A percentile compares a stretch with the other conserved stretches of the same genome.
Evolutionary conservation across 2,888 invertebrate species (phyloP).

Genomic region (Synanthedon formicaeformis): DNA sequence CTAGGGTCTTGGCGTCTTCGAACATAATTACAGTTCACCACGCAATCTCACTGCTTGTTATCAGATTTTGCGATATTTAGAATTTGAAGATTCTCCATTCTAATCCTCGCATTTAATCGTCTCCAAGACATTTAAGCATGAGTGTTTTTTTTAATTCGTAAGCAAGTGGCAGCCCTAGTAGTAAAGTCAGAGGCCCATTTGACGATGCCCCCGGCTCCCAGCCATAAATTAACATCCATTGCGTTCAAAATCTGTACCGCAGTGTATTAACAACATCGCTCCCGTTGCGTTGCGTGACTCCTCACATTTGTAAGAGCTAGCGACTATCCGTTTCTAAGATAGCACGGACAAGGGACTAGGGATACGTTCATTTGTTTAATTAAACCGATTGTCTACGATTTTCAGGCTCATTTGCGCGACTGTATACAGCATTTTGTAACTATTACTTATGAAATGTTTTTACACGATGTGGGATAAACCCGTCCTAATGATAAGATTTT

Average conservation of each 20-base stretch:
- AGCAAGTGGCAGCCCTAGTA: background rate
- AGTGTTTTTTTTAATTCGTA: background rate
- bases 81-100: no score
- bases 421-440: no score
- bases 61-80: no score
- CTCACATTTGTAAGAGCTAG: slow-evolving; percentile 45
- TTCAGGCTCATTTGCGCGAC: no score
- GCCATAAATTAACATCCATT: slow-evolving; percentile 17
- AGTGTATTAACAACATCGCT: slow-evolving; percentile 14
- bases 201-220: slow-evolving; percentile 6
- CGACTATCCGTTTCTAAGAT: slow-evolving; percentile 33
- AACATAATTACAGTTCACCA: no score
- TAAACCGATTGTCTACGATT: slow-evolving; percentile 31
- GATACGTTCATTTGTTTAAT: slow-evolving; percentile 33
- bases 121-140: no score
- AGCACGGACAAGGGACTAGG: slow-evolving; percentile 28
- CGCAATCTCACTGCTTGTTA: no score
- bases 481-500: no score
- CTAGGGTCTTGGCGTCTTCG: no score
- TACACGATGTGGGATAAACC: no score
- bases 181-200: slow-evolving; percentile 1
- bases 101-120: no score
- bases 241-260: slow-evolving; percentile 11
- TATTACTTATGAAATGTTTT: no score
- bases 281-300: slow-evolving; percentile 45